A percentile compares a stretch with the other conserved stretches of the same genome.
Conservation (phyloP, 2,797 vertebrate species). For the Gobio occitaniae region DNA sequence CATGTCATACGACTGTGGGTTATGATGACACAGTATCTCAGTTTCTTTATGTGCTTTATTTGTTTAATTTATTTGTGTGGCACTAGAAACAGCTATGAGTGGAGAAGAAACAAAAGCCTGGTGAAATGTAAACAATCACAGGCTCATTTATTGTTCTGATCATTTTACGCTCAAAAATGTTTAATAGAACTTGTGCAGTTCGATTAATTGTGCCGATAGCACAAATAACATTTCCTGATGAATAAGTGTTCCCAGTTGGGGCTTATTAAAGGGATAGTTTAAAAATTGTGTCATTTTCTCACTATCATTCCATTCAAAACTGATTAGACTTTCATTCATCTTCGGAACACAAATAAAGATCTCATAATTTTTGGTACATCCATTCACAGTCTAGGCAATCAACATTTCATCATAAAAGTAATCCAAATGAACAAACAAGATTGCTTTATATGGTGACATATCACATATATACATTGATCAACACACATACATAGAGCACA, state of each 20-base stretch:
- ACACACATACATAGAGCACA: not conserved
- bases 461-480: not conserved
- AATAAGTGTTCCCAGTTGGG: constrained; percentile 31
- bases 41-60: constrained; percentile 1
- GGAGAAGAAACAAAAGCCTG: constrained; percentile 25
- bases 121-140: constrained; percentile 45
- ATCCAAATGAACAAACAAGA: not conserved
- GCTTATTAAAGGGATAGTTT: constrained; percentile 9
- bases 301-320: not conserved
- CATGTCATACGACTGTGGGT: constrained; percentile 18
- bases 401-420: not conserved
- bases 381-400: not conserved
- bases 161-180: constrained; percentile 37
- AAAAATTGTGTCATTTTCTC: not conserved
- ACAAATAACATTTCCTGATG: constrained; percentile 37
- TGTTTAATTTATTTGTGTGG: constrained; percentile 25
- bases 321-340: not conserved
- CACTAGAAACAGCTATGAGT: not conserved
- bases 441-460: not conserved
- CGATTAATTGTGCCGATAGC: constrained; percentile 25
- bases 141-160: constrained; percentile 34
- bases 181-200: constrained; percentile 30
- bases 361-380: not conserved
- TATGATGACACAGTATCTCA: not conserved
- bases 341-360: not conserved